Conservation (phyloP, 2,113 vertebrate genomes). For the Melanocharis versteri region DNA sequence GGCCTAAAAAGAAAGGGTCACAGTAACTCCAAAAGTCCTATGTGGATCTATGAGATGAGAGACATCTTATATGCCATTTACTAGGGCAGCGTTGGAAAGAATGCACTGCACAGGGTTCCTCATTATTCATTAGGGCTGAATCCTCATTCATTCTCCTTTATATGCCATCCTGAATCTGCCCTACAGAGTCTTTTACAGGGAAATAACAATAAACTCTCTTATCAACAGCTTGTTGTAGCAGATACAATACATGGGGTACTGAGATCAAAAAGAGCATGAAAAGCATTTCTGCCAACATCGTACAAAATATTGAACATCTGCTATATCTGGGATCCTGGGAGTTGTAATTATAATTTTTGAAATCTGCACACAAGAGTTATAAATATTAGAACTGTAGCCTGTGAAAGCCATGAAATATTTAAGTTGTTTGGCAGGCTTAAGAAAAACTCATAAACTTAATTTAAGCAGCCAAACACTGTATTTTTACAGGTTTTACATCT, state of each 20-base stretch:
- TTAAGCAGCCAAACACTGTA: slow-evolving; percentile 80
- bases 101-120: slow-evolving; percentile 14
- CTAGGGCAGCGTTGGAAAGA: not conserved
- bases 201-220: slow-evolving; percentile 77
- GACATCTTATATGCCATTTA: not conserved
- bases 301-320: slow-evolving; percentile 87
- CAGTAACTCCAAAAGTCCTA: not conserved
- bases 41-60: not conserved
- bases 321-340: slow-evolving; percentile 83
- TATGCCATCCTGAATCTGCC: slow-evolving; percentile 26
- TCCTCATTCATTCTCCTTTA: slow-evolving; percentile 29
- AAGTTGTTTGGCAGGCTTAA: slow-evolving; percentile 84
- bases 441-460: slow-evolving; percentile 85
- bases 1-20: slow-evolving; percentile 59
- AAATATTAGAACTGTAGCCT: slow-evolving; percentile 86
- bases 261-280: slow-evolving; percentile 81
- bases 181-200: slow-evolving; percentile 55
- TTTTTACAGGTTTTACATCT: slow-evolving; percentile 78
- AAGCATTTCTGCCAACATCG: slow-evolving; percentile 81
- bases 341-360: slow-evolving; percentile 86
- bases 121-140: slow-evolving; percentile 49
- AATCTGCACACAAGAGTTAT: slow-evolving; percentile 85
- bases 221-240: slow-evolving; percentile 80
- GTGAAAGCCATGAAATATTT: slow-evolving; percentile 86
- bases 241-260: slow-evolving; percentile 78